These are phyloP conservation scores for Dryobota labecula DNA, from an alignment of 2,888 invertebrate genomes.

Conservation along the genomic window DNA sequence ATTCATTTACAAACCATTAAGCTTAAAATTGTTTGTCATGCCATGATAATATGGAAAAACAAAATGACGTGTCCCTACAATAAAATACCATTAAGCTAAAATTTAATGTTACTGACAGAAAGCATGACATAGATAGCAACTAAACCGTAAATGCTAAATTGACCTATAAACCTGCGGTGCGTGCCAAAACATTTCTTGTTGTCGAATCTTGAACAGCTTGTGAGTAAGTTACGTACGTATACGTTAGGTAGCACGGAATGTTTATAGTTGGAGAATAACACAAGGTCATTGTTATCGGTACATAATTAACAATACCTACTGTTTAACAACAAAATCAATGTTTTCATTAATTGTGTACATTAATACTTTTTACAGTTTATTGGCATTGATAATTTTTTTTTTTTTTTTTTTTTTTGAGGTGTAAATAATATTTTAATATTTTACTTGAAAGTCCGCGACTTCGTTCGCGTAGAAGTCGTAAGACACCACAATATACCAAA, in stretches of 20 bases:
- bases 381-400: background rate
- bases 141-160: constrained; percentile 52
- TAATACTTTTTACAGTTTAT: constrained; percentile 24
- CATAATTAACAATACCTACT: constrained; percentile 53
- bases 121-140: constrained; percentile 50
- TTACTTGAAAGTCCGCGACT: background rate
- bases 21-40: background rate
- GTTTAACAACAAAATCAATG: constrained; percentile 58
- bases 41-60: constrained; percentile 12
- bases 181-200: constrained; percentile 64
- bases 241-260: constrained; percentile 41
- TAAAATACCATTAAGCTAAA: constrained; percentile 23
- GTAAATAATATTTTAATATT: background rate
- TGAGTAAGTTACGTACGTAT: constrained; percentile 45
- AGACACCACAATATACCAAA: too few species aligned
- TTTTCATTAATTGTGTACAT: constrained; percentile 40
- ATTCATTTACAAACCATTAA: constrained; percentile 11
- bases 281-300: constrained; percentile 64
- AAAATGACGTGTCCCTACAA: constrained; percentile 23
- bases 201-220: constrained; percentile 43
- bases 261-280: constrained; percentile 60
- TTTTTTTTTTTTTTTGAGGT: background rate
- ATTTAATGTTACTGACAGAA: constrained; percentile 41
- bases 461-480: too few species aligned
- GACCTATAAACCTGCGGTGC: constrained; percentile 60